Evolutionary conservation across 2,888 invertebrate species (phyloP), one percentile per base, ranked within the genome.

Genomic region (Thumatha senex): DNA sequence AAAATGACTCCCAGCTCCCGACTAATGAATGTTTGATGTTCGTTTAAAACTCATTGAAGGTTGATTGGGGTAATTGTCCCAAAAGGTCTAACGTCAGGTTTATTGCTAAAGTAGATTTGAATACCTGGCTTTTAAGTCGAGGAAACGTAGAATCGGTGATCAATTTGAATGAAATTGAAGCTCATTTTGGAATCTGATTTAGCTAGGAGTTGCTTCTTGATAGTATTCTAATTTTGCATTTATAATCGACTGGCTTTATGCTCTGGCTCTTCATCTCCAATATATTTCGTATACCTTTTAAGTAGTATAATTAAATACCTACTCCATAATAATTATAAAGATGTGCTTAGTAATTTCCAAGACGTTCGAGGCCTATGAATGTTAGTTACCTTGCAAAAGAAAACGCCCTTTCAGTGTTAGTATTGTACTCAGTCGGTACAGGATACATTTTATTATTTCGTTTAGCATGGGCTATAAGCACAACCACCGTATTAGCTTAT

Each of bases 41-140:
- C 12, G 34, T 51, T 51, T 48, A 15, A 35, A 40, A 10, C 9
- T 15, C 46, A 54, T 59, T 56, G 38, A 43, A 11, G 43, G 45
- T 46, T 54, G 51, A 52, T 59, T 33, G 52, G 31, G 36, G 38
- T 46, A 50, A 54, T 67, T 63, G 51, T 15, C 48, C 43, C 40
- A 47, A 15, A 50, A 46, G 34, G 29, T 29, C 30, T 31, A 35
- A 31, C 33, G 38, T 41, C 36, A 38, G 11, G 7, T 33, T 38
- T 24, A 48, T 39, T 14, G 43, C 15, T 13, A 7, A 13, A 34
- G 13, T 14, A 18, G 34, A 42, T 48, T 46, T 36, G 33, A 42
- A 42, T 42, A 31, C n/a, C 14, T 41, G 24, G 29, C 18, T 7
- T 40, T 41, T 10, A 13, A 41, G 14, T 14, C 31, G 33, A 43